A percentile compares a stretch with the other conserved stretches of the same genome.
phyloP scores from a whole-genome alignment of 2,888 invertebrate genomes.

The Cancer borealis region DNA sequence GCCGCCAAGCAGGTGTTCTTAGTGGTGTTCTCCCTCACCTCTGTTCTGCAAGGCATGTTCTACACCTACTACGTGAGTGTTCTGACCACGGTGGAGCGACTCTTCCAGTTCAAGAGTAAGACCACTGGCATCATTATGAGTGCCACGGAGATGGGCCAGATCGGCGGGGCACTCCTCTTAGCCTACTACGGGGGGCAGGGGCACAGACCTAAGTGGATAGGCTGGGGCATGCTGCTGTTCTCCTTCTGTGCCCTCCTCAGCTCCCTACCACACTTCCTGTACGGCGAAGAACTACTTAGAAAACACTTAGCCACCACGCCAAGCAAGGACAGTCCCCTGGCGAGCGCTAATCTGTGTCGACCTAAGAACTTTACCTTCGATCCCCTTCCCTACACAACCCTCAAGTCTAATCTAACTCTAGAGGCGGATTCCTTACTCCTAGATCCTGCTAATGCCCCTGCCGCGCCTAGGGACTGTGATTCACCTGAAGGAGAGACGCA shows the following conservation, averaged over 20 bases:
- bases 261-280: slow-evolving; percentile 92
- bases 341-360: slow-evolving; percentile 77
- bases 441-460: too few relatives aligned
- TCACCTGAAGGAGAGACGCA: slow-evolving; percentile 56
- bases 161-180: slow-evolving; percentile 91
- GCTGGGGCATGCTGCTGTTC: slow-evolving; percentile 93
- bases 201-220: slow-evolving; percentile 95
- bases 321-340: slow-evolving; percentile 75
- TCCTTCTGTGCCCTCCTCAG: slow-evolving; percentile 92
- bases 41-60: slow-evolving; percentile 87
- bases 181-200: slow-evolving; percentile 95
- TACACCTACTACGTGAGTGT: slow-evolving; percentile 96
- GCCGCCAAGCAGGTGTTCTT: slow-evolving; percentile 94
- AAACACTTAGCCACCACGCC: slow-evolving; percentile 87
- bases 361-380: neutral
- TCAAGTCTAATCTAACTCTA: neutral
- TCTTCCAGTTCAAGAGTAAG: slow-evolving; percentile 94
- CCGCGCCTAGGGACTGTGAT: neutral
- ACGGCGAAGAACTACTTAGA: slow-evolving; percentile 86
- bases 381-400: slow-evolving; percentile 53
- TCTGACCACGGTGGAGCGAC: slow-evolving; percentile 94
- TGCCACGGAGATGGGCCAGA: slow-evolving; percentile 95
- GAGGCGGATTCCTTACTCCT: neutral
- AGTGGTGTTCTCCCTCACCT: slow-evolving; percentile 85
- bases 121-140: slow-evolving; percentile 93